A percentile compares a stretch with the other conserved stretches of the same genome.
These are phyloP conservation scores for Corydoras maculifer DNA, from an alignment of 2,113 vertebrate species.

Conservation along the genomic window DNA sequence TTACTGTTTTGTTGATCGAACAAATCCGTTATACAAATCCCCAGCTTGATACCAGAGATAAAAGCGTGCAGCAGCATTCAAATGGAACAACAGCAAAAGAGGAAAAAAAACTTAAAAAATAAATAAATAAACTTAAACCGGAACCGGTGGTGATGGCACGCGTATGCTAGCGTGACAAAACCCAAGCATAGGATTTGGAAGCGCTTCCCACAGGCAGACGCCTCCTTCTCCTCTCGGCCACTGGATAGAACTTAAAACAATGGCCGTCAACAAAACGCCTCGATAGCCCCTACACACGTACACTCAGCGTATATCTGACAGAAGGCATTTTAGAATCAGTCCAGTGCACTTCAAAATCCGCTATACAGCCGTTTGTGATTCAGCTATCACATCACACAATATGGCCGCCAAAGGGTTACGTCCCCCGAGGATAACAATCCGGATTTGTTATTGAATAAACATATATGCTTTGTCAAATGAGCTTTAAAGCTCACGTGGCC, in stretches of 20 bases:
- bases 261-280: conserved; percentile 1
- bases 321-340: not conserved
- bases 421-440: conserved; percentile 8
- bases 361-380: not conserved
- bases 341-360: conserved; percentile 4
- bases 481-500: too few relatives aligned
- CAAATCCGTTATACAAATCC: conserved; percentile 31
- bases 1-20: not conserved
- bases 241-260: conserved; percentile 29
- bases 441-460: not conserved
- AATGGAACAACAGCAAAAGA: not conserved
- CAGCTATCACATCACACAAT: conserved; percentile 35
- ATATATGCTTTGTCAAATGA: not conserved
- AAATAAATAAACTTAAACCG: conserved; percentile 42
- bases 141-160: conserved; percentile 44
- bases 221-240: not conserved
- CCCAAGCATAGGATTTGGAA: conserved; percentile 28
- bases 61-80: not conserved
- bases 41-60: conserved; percentile 14
- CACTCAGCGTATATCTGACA: not conserved
- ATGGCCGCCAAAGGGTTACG: conserved; percentile 38
- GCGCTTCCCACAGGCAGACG: conserved; percentile 32
- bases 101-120: not conserved
- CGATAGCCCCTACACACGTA: not conserved
- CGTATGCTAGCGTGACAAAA: conserved; percentile 42